Evolutionary conservation across 2,888 invertebrate genomes (phyloP).

Genomic region (Schizaphis graminum): DNA sequence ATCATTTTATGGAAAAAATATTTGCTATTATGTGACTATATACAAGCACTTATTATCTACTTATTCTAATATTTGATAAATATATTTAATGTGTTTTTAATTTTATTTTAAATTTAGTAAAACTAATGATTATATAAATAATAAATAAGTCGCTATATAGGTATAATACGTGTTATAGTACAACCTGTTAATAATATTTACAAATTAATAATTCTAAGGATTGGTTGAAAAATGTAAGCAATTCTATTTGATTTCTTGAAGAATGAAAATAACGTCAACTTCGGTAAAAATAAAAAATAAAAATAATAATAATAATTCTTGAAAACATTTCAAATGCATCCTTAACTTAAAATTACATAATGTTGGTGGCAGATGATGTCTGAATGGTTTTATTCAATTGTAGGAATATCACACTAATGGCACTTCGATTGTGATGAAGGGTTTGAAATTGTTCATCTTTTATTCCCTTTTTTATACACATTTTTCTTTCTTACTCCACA

Average conservation of each 20-base stretch:
- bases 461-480: slow-evolving; percentile 37
- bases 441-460: slow-evolving; percentile 62
- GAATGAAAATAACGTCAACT: background rate
- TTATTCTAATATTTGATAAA: background rate
- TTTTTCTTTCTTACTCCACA: slow-evolving; percentile 33
- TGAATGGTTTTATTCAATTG: slow-evolving; percentile 64
- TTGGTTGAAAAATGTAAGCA: background rate
- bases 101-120: background rate
- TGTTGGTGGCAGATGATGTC: slow-evolving; percentile 50
- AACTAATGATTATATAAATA: background rate
- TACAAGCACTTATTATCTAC: background rate
- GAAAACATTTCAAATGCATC: slow-evolving; percentile 19
- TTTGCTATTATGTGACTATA: background rate
- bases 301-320: background rate
- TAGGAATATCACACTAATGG: slow-evolving; percentile 63
- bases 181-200: background rate
- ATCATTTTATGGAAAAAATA: background rate
- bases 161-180: background rate
- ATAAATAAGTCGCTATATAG: background rate
- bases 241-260: background rate
- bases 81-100: background rate
- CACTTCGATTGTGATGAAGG: slow-evolving; percentile 61
- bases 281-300: slow-evolving; percentile 8
- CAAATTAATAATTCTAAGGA: background rate
- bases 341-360: slow-evolving; percentile 52